Conservation (phyloP, 1,140 invertebrate genomes). For the Bombus turneri region DNA sequence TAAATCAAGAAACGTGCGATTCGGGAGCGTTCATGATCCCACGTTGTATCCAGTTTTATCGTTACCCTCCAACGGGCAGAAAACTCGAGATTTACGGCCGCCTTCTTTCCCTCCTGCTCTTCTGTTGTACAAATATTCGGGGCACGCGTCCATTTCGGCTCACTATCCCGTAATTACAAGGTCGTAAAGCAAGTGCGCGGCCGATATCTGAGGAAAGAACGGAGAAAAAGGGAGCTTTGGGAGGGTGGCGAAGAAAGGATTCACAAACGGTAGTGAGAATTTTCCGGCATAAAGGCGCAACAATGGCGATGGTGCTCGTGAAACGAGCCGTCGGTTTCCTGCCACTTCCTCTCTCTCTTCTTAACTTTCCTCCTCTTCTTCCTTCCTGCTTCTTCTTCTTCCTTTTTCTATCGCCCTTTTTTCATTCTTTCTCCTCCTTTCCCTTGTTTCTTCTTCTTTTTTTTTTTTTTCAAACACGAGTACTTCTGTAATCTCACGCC, state of each 20-base stretch:
- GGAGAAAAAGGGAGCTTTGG: not conserved
- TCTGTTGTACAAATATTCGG: constrained; percentile 30
- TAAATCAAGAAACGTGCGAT: not conserved
- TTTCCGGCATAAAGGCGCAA: constrained; percentile 37
- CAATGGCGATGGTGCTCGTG: constrained; percentile 26
- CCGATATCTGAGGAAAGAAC: not conserved
- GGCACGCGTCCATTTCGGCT: constrained; percentile 38
- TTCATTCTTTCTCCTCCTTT: not conserved
- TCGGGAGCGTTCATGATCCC: not conserved
- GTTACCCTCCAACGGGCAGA: not conserved
- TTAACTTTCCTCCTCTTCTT: not conserved
- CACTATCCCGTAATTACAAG: constrained; percentile 44
- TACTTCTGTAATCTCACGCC: constrained; percentile 27
- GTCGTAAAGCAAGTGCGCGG: constrained; percentile 36
- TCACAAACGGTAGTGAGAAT: constrained; percentile 47
- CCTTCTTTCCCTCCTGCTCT: not conserved
- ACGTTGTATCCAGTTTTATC: not conserved
- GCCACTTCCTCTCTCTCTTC: not conserved
- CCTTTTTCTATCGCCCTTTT: not conserved
- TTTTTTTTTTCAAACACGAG: constrained; percentile 4
- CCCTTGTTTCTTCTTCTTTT: not conserved
- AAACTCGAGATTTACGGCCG: constrained; percentile 4
- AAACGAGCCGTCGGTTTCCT: constrained; percentile 11
- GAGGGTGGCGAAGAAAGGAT: constrained; percentile 38
- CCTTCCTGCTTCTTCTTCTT: not conserved